These are phyloP conservation scores for Carcinoscorpius rotundicauda DNA, from an alignment of 1,140 invertebrate genomes.

Conservation along the genomic window DNA sequence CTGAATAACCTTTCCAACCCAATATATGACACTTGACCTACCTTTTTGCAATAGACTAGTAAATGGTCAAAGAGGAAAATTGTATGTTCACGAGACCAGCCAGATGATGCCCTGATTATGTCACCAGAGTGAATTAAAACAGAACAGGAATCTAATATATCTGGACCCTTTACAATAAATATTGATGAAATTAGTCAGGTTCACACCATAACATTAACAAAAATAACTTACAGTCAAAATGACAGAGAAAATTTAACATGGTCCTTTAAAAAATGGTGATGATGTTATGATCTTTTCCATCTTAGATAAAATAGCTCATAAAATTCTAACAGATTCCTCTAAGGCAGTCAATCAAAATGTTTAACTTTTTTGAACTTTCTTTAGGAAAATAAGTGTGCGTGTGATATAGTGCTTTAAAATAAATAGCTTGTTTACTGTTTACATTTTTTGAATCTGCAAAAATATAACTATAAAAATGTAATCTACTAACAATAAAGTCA, in stretches of 20 bases:
- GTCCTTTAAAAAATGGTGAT: background rate
- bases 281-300: background rate
- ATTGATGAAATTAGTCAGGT: too few relatives aligned
- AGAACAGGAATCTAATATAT: constrained; percentile 60
- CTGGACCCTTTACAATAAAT: constrained; percentile 46
- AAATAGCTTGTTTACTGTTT: too few relatives aligned
- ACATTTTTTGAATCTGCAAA: too few relatives aligned
- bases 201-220: constrained; percentile 15
- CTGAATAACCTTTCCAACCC: too few relatives aligned
- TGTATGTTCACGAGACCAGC: constrained; percentile 69
- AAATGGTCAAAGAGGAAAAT: constrained; percentile 83
- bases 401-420: too few relatives aligned
- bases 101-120: constrained; percentile 58
- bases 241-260: background rate
- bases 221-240: constrained; percentile 16
- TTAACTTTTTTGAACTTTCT: too few relatives aligned
- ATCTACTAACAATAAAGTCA: too few relatives aligned
- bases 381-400: too few relatives aligned
- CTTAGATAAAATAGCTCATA: background rate
- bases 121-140: constrained; percentile 72
- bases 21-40: constrained; percentile 21
- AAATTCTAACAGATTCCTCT: too few relatives aligned
- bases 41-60: constrained; percentile 72
- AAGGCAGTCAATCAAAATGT: too few relatives aligned
- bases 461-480: too few relatives aligned